phyloP scores from a whole-genome alignment of 2,113 vertebrate genomes.

The Microcebus griseorufus region DNA sequence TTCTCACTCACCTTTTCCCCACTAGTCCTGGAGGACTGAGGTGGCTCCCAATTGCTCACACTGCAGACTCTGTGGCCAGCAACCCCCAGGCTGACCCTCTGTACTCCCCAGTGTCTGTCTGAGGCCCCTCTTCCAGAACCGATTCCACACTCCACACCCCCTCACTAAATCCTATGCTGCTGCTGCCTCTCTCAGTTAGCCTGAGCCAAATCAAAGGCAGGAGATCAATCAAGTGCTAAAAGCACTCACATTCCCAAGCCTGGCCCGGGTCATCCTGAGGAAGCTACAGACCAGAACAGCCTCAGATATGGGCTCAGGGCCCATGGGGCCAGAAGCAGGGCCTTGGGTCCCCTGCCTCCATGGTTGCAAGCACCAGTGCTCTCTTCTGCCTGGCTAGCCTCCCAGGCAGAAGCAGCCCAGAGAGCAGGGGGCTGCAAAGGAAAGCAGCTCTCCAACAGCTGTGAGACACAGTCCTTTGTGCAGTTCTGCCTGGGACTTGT shows the following conservation, averaged over 20 bases:
- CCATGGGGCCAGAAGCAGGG: background rate
- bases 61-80: background rate
- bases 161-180: background rate
- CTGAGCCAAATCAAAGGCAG: background rate
- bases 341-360: background rate
- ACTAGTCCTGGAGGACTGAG: background rate
- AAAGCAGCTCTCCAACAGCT: background rate
- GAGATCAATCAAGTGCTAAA: background rate
- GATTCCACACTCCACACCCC: too few relatives aligned
- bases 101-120: background rate
- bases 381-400: background rate
- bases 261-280: background rate
- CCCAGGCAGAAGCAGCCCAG: background rate
- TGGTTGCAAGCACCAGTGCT: background rate
- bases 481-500: background rate
- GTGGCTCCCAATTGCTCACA: background rate
- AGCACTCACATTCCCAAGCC: background rate
- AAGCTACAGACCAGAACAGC: background rate
- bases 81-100: background rate
- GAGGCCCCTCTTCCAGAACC: background rate
- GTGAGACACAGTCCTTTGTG: background rate
- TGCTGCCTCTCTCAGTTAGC: background rate
- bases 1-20: background rate
- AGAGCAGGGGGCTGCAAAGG: background rate
- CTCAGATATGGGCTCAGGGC: background rate